These are phyloP conservation scores for Myotis myotis DNA, from an alignment of 2,797 vertebrate genomes.

Conservation along the genomic window DNA sequence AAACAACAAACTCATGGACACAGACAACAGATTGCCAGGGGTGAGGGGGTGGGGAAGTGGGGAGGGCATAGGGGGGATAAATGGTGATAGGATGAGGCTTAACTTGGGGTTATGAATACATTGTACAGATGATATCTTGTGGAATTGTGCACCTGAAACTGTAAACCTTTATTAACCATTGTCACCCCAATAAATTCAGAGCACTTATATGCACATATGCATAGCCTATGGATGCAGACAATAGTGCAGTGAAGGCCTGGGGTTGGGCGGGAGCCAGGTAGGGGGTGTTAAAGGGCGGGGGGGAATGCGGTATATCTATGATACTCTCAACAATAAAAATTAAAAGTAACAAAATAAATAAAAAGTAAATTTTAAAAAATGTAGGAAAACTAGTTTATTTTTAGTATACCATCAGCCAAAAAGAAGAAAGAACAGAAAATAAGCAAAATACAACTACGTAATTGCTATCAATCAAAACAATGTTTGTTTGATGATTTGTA, in stretches of 20 bases:
- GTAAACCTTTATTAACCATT: neutral
- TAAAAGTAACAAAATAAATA: no score
- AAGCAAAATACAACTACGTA: neutral
- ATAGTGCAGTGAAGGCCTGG: no score
- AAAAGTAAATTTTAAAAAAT: no score
- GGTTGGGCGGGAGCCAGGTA: no score
- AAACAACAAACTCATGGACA: no score
- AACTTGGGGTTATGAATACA: neutral
- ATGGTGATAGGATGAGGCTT: neutral
- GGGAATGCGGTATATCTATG: no score
- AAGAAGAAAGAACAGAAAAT: neutral
- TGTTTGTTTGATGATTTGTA: neutral
- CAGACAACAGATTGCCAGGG: no score
- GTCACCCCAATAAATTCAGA: neutral
- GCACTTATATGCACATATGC: neutral
- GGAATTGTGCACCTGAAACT: neutral
- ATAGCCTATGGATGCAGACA: no score
- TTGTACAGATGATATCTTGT: neutral
- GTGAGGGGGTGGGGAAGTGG: no score
- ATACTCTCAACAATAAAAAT: no score
- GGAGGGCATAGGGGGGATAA: neutral
- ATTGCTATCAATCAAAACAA: neutral
- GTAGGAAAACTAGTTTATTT: neutral
- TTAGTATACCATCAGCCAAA: neutral
- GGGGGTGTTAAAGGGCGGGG: no score